Evolutionary conservation across 2,888 invertebrate genomes (phyloP).

Genomic region (Drosophila ustulata): DNA sequence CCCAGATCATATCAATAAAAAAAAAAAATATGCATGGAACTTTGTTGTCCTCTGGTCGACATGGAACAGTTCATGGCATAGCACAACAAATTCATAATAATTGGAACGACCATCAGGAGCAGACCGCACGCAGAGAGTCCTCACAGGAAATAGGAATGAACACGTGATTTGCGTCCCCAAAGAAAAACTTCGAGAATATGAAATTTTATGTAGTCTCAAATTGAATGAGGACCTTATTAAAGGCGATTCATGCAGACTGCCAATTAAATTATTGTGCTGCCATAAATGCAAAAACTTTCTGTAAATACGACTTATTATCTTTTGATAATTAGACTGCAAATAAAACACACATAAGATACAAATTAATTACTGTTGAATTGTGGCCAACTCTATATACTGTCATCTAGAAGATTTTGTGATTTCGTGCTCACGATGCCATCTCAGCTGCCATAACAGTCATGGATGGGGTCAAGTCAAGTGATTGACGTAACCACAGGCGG

Average conservation of each 20-base stretch:
- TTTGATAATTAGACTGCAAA: too few species aligned
- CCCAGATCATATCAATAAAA: conserved; percentile 68
- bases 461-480: conserved; percentile 46
- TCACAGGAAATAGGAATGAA: conserved; percentile 46
- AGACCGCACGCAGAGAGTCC: conserved; percentile 7
- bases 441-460: conserved; percentile 12
- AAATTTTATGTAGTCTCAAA: conserved; percentile 1
- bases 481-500: conserved; percentile 65
- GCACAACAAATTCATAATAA: conserved; percentile 58
- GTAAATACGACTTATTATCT: too few species aligned
- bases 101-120: conserved; percentile 40
- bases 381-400: not conserved
- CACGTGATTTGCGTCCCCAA: conserved; percentile 32
- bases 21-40: conserved; percentile 46
- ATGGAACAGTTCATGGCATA: conserved; percentile 10
- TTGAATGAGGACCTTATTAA: not conserved
- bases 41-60: conserved; percentile 17
- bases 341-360: too few species aligned
- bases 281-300: too few species aligned
- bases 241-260: not conserved
- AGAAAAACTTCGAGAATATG: not conserved
- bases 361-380: too few species aligned
- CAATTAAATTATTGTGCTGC: not conserved
- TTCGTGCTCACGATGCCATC: conserved; percentile 42
- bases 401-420: not conserved